These are phyloP conservation scores for Cartodere bifasciata DNA, from an alignment of 2,888 invertebrate genomes.

Conservation along the genomic window DNA sequence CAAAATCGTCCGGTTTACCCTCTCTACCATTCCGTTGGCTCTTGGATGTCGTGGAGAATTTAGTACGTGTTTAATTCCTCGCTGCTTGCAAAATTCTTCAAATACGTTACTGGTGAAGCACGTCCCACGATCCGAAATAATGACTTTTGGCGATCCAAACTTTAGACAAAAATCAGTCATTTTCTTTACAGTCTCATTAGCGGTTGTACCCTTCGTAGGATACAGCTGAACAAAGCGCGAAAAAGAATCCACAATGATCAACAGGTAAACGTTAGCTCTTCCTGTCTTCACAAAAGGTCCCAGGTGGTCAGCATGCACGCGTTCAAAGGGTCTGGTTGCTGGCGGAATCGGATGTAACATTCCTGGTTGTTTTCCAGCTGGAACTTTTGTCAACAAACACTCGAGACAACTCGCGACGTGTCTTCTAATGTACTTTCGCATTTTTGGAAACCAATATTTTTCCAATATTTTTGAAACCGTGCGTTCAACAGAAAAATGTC, in stretches of 20 bases:
- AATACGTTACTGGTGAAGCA: conserved; percentile 17
- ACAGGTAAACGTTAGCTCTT: conserved; percentile 15
- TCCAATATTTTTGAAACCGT: conserved; percentile 10
- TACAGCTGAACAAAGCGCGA: conserved; percentile 16
- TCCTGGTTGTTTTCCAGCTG: conserved; percentile 13
- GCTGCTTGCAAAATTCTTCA: conserved; percentile 11
- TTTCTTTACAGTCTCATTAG: conserved; percentile 1
- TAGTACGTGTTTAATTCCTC: conserved; percentile 16
- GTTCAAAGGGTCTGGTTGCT: conserved; percentile 12
- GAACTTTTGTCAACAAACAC: conserved; percentile 16
- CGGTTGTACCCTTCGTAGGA: conserved; percentile 7
- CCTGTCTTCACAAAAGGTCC: conserved; percentile 15
- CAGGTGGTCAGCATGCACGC: conserved; percentile 15
- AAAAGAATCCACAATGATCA: conserved; percentile 16
- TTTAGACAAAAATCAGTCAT: conserved; percentile 6
- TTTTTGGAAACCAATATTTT: conserved; percentile 11
- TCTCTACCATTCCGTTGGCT: conserved; percentile 22
- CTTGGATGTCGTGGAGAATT: conserved; percentile 19
- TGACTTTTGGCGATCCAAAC: conserved; percentile 7
- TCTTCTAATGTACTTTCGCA: conserved; percentile 12
- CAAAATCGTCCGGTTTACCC: conserved; percentile 17
- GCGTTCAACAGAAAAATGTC: conserved; percentile 14
- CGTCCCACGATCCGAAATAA: conserved; percentile 9
- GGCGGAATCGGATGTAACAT: conserved; percentile 13
- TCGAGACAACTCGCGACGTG: conserved; percentile 18